These are phyloP conservation scores for Microtus richardsoni DNA, from an alignment of 2,113 vertebrate genomes.

Conservation along the genomic window DNA sequence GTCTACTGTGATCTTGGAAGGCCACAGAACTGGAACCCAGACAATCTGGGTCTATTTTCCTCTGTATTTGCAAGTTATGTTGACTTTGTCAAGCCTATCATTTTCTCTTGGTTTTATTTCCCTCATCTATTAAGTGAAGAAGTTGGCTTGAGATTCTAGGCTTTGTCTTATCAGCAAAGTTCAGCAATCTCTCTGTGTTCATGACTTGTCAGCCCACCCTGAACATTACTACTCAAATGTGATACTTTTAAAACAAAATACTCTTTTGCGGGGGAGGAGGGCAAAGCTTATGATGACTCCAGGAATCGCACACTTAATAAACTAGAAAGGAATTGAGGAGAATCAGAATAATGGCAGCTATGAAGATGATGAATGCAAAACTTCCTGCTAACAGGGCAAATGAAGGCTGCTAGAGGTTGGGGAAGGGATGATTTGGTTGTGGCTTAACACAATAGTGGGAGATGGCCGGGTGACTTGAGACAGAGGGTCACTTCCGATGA, in stretches of 20 bases:
- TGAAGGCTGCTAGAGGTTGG: not conserved
- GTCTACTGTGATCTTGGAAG: constrained; percentile 21
- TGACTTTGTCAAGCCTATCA: constrained; percentile 62
- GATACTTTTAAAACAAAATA: not conserved
- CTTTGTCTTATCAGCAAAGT: constrained; percentile 58
- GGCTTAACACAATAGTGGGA: not conserved
- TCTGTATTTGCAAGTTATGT: constrained; percentile 24
- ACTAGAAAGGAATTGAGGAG: not conserved
- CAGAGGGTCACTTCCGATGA: not conserved
- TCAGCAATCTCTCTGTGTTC: not conserved
- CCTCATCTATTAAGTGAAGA: constrained; percentile 32
- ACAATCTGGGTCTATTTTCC: constrained; percentile 34
- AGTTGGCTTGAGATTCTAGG: constrained; percentile 15
- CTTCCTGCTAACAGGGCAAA: not conserved
- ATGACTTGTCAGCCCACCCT: not conserved
- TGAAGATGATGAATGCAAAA: not conserved
- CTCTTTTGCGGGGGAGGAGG: not conserved
- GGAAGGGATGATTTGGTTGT: not conserved
- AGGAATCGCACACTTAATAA: not conserved
- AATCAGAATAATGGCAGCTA: not conserved
- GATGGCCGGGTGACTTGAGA: not conserved
- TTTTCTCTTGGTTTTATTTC: constrained; percentile 57
- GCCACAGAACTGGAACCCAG: constrained; percentile 12
- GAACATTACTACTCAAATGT: not conserved
- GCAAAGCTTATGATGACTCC: not conserved